Evolutionary conservation across 2,113 vertebrate genomes (phyloP), one percentile per base, ranked within the genome.

Genomic region (Theristicus caerulescens): DNA sequence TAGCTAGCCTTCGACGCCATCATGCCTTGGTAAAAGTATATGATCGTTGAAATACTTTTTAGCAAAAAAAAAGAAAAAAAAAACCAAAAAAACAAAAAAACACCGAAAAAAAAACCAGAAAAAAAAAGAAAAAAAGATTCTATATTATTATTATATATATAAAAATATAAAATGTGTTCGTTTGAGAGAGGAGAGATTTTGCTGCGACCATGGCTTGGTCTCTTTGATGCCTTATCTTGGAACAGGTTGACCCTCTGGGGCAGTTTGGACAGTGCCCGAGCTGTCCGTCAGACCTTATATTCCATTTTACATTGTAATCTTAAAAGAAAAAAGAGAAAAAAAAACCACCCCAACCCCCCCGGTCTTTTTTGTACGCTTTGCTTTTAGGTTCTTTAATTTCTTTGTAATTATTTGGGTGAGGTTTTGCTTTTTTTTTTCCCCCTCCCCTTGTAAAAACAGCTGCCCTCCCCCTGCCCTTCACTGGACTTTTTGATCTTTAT

Each of bases 11-110:
- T 80, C 91, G 81, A 96, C 81, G 98, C 98, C 98, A 97, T 99
- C 97, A 98, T 98, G 98, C 98, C 98, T 98, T 98, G 98, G 98
- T 98, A 98, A 96, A 97, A 97, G 93, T 97, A 95, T 97, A 97
- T 97, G 98, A 98, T 99, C 98, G 98, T 97, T 96, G 98, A 98
- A 98, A 98, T 97, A 98, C 42, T 44, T 86, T 85, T 76, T 57
- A 76, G 42, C 12, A 38, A 46, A 73, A 62, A 44, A 29, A 62
- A 36, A 65, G 12, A 16, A 9, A 18, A 47, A 47, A n/a, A 54
- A 44, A 44, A 44, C 44, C 11, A 44, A 65, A 65, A 16, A 11
- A 18, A 47, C 47, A 47, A 21, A n/a, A 64, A 44, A 44, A 44
- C 12, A 44, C 49, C 22, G 2, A 49, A 21, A 64, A 31, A 12